These are phyloP conservation scores for Cyrtorhinus lividipennis DNA, from an alignment of 1,140 invertebrate genomes.

Conservation along the genomic window DNA sequence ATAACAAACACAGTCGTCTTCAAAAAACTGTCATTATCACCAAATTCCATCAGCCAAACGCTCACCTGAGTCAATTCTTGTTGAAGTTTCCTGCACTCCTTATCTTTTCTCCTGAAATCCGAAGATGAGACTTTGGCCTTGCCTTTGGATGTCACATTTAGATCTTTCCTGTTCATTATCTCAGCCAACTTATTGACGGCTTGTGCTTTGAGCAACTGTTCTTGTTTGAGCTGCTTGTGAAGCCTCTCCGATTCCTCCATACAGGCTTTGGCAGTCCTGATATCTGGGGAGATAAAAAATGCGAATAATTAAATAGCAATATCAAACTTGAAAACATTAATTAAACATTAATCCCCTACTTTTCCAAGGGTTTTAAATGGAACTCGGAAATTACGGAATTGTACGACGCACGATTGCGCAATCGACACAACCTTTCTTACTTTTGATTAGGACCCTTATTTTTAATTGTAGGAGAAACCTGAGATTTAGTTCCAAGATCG, in stretches of 20 bases:
- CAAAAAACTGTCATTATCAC: too few relatives aligned
- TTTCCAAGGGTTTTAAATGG: too few relatives aligned
- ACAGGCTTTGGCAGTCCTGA: slow-evolving; percentile 39
- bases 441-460: too few relatives aligned
- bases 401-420: too few relatives aligned
- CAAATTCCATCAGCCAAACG: too few relatives aligned
- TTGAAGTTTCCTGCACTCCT: slow-evolving; percentile 86
- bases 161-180: slow-evolving; percentile 86
- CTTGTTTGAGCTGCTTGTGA: slow-evolving; percentile 71
- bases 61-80: slow-evolving; percentile 85
- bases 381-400: too few relatives aligned
- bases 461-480: too few relatives aligned
- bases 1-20: too few relatives aligned
- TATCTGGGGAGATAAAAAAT: slow-evolving; percentile 21
- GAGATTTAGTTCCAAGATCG: too few relatives aligned
- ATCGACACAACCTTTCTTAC: too few relatives aligned
- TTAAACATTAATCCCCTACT: too few relatives aligned
- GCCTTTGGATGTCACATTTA: slow-evolving; percentile 43
- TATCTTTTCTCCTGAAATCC: slow-evolving; percentile 79
- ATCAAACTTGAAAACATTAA: background rate
- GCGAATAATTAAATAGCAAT: background rate
- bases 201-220: slow-evolving; percentile 75
- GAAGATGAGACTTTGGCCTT: slow-evolving; percentile 53
- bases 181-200: slow-evolving; percentile 95
- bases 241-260: slow-evolving; percentile 72